These are phyloP conservation scores for Hofmannophila pseudospretella DNA, from an alignment of 2,888 invertebrate genomes.

Conservation along the genomic window DNA sequence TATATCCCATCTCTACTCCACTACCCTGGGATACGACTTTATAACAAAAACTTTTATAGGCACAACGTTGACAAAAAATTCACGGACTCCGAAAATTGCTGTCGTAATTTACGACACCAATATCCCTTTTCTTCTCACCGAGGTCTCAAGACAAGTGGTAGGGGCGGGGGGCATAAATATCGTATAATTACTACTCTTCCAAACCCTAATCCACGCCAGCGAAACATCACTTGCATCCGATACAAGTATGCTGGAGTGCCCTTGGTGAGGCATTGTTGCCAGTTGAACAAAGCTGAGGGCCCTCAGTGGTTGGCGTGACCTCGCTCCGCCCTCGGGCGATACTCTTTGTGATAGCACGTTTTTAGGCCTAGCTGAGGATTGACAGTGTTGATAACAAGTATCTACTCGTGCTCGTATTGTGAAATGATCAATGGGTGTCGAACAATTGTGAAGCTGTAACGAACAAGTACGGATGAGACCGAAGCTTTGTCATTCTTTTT, in stretches of 20 bases:
- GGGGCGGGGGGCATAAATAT: constrained; percentile 49
- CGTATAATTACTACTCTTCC: constrained; percentile 54
- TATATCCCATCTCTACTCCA: neutral
- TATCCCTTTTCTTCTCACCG: constrained; percentile 39
- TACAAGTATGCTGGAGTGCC: constrained; percentile 61
- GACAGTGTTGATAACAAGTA: constrained; percentile 50
- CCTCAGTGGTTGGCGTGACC: constrained; percentile 60
- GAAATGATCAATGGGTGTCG: constrained; percentile 15
- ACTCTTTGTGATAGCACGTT: constrained; percentile 73
- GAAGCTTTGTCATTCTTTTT: too few relatives aligned
- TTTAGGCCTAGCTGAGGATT: constrained; percentile 59
- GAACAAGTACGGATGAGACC: too few relatives aligned
- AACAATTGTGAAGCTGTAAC: neutral
- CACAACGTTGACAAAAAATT: constrained; percentile 8
- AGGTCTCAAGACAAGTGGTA: constrained; percentile 34
- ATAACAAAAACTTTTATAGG: constrained; percentile 5
- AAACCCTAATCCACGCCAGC: constrained; percentile 53
- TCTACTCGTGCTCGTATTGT: constrained; percentile 32
- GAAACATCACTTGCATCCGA: constrained; percentile 72
- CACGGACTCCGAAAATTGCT: constrained; percentile 17
- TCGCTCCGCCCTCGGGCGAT: constrained; percentile 45
- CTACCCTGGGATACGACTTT: neutral
- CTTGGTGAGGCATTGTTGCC: constrained; percentile 65
- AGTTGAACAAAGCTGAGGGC: constrained; percentile 70
- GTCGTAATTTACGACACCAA: constrained; percentile 37